Conservation (phyloP, 2,113 vertebrate genomes). For the Pomatorhinus ruficollis region DNA sequence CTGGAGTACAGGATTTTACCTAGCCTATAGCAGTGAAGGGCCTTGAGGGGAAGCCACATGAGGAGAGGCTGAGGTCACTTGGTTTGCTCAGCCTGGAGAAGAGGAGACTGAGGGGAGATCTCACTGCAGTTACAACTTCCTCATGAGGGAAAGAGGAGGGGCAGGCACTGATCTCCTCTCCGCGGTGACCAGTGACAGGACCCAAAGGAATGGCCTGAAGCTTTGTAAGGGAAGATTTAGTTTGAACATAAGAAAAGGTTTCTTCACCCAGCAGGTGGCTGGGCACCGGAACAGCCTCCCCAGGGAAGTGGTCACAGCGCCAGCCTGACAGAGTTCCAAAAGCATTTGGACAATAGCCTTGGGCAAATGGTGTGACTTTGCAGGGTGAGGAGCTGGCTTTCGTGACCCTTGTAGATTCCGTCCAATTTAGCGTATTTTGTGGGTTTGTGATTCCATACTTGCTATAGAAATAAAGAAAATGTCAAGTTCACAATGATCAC, state of each 20-base stretch:
- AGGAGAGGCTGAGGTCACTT: background rate
- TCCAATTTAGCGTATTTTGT: background rate
- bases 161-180: background rate
- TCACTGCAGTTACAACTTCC: background rate
- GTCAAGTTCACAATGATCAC: background rate
- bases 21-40: background rate
- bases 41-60: background rate
- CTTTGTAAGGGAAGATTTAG: background rate
- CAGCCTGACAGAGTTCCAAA: background rate
- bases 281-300: background rate
- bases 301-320: background rate
- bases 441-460: background rate
- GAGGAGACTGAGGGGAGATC: background rate
- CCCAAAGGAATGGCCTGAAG: background rate
- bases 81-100: background rate
- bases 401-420: background rate
- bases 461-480: background rate
- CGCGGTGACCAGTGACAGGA: background rate
- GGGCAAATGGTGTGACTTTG: background rate
- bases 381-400: background rate
- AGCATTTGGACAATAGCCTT: background rate
- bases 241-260: background rate
- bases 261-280: background rate
- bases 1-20: background rate
- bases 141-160: rapidly evolving